Percentiles rank a stretch among this genome's conserved stretches.
Evolutionary conservation across 2,888 invertebrate genomes (phyloP).

Genomic region (Ornithoptera alexandrae): DNA sequence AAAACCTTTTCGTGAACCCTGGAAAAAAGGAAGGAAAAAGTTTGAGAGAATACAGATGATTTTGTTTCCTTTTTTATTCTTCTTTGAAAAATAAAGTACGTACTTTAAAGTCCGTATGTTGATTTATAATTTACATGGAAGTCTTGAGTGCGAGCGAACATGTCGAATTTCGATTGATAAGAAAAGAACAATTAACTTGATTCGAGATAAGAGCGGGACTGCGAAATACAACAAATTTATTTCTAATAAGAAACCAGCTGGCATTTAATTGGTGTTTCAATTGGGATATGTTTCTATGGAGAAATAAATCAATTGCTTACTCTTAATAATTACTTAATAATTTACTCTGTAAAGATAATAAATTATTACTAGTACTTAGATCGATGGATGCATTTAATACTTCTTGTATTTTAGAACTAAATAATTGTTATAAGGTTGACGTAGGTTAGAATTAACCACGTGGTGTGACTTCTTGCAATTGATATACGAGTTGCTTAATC

Average conservation of each 20-base stretch:
- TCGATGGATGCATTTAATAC: background rate
- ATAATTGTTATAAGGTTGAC: background rate
- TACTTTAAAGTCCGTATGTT: background rate
- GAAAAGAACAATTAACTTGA: conserved; percentile 61
- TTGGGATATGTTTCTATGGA: conserved; percentile 31
- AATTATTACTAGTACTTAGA: too few species aligned
- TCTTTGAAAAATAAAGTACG: background rate
- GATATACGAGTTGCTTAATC: conserved; percentile 73
- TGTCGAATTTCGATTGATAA: conserved; percentile 60
- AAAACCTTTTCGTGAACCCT: too few species aligned
- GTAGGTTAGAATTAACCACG: conserved; percentile 48
- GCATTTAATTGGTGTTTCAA: conserved; percentile 68
- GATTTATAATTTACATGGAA: conserved; percentile 1
- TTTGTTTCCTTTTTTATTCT: too few species aligned
- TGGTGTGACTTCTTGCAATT: conserved; percentile 58
- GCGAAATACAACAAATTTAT: conserved; percentile 62
- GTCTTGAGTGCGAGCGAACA: conserved; percentile 43
- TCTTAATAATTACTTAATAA: too few species aligned
- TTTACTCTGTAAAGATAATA: too few species aligned
- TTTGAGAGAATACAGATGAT: too few species aligned
- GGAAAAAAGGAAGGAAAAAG: too few species aligned
- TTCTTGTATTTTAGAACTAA: background rate
- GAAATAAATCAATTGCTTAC: background rate
- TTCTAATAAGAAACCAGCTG: conserved; percentile 59
- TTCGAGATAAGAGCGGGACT: conserved; percentile 68